These are phyloP conservation scores for Chaetodon auriga DNA, from an alignment of 2,113 vertebrate genomes.

Conservation along the genomic window DNA sequence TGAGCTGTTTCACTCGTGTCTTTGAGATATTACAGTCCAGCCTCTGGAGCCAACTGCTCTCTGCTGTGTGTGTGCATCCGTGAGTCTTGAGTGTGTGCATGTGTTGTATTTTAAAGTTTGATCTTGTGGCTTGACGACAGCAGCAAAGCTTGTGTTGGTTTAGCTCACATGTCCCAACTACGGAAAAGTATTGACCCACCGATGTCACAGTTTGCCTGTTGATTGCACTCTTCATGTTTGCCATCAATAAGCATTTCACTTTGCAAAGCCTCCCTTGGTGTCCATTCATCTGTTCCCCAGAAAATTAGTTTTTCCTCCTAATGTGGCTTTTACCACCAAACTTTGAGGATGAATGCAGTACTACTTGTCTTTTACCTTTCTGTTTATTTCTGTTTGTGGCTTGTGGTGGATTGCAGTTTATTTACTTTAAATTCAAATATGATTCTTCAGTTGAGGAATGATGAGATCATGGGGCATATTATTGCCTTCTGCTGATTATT, in stretches of 20 bases:
- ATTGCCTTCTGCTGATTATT: background rate
- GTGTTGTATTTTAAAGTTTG: constrained; percentile 26
- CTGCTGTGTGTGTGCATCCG: background rate
- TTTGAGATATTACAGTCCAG: background rate
- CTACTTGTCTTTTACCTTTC: background rate
- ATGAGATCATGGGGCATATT: background rate
- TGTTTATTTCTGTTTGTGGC: background rate
- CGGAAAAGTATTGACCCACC: background rate
- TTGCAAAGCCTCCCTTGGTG: background rate
- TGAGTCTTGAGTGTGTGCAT: background rate
- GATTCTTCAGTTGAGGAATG: background rate
- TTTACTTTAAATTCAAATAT: background rate
- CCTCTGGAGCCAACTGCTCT: background rate
- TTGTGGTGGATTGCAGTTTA: background rate
- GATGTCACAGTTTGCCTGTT: constrained; percentile 17
- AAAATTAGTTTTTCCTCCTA: background rate
- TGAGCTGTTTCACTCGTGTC: constrained; percentile 21
- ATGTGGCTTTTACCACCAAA: background rate
- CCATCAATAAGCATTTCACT: background rate
- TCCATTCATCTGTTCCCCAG: background rate
- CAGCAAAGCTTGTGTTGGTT: constrained; percentile 10
- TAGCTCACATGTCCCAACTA: background rate
- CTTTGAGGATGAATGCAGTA: background rate
- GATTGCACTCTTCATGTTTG: background rate
- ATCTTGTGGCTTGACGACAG: background rate